Conservation (phyloP, 2,113 vertebrate species). For the Procapra przewalskii region DNA sequence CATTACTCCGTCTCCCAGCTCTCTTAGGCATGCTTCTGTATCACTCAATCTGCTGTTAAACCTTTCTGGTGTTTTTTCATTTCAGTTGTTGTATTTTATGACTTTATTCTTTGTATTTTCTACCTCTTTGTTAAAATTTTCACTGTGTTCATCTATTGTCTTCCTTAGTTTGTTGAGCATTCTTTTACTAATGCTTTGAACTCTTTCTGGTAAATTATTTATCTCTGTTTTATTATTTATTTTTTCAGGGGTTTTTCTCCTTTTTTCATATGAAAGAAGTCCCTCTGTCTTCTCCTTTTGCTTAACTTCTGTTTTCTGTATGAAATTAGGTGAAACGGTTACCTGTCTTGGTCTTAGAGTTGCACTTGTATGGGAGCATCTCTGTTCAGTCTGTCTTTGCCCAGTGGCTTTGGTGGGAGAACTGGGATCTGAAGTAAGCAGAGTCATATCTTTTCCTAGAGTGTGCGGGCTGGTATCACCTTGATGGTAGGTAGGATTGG, state of each 20-base stretch:
- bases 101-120: neutral
- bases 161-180: neutral
- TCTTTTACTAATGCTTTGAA: neutral
- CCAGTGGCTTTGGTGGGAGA: neutral
- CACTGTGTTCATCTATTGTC: neutral
- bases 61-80: neutral
- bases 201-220: neutral
- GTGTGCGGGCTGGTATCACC: neutral
- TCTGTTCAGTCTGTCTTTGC: neutral
- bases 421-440: neutral
- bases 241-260: neutral
- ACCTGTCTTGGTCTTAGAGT: neutral
- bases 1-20: neutral
- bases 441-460: neutral
- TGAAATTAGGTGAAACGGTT: neutral
- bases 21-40: neutral
- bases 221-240: neutral
- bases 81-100: neutral
- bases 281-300: neutral
- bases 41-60: neutral
- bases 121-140: neutral
- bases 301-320: neutral
- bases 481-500: neutral
- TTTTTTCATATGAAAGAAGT: neutral
- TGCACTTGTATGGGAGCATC: neutral